Evolutionary conservation across 1,140 invertebrate species (phyloP).

Genomic region (Papilio helenus): DNA sequence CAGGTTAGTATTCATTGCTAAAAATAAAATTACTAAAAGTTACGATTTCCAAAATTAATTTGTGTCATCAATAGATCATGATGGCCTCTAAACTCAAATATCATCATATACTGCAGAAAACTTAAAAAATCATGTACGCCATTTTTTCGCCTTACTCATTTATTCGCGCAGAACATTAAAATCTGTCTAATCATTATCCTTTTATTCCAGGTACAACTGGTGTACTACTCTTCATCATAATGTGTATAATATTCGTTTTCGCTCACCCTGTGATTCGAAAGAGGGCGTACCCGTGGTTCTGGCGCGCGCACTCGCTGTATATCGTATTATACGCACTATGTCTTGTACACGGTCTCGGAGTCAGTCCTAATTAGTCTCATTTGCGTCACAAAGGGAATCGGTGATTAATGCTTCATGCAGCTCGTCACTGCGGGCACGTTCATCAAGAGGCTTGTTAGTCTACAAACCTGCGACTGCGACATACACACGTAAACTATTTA

Average conservation of each 20-base stretch:
- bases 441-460: slow-evolving; percentile 20
- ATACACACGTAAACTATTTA: background rate
- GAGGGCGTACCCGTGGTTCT: slow-evolving; percentile 98
- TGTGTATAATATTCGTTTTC: slow-evolving; percentile 98
- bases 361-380: slow-evolving; percentile 26
- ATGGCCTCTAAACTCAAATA: no score
- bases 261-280: slow-evolving; percentile 97
- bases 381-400: slow-evolving; percentile 31
- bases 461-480: background rate
- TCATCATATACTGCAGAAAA: no score
- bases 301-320: slow-evolving; percentile 98
- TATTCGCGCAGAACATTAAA: no score
- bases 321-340: slow-evolving; percentile 94
- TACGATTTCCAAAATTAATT: no score
- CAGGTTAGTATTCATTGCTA: slow-evolving; percentile 85
- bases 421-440: slow-evolving; percentile 17
- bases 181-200: slow-evolving; percentile 32
- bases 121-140: background rate
- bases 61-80: no score
- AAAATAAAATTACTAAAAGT: no score
- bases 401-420: slow-evolving; percentile 21
- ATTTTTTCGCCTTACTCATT: no score
- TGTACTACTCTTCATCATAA: slow-evolving; percentile 95
- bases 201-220: slow-evolving; percentile 92
- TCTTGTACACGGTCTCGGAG: slow-evolving; percentile 95